Evolutionary conservation across 2,113 vertebrate species (phyloP), one percentile per base, ranked within the genome.

Genomic region (Spermophilus dauricus): DNA sequence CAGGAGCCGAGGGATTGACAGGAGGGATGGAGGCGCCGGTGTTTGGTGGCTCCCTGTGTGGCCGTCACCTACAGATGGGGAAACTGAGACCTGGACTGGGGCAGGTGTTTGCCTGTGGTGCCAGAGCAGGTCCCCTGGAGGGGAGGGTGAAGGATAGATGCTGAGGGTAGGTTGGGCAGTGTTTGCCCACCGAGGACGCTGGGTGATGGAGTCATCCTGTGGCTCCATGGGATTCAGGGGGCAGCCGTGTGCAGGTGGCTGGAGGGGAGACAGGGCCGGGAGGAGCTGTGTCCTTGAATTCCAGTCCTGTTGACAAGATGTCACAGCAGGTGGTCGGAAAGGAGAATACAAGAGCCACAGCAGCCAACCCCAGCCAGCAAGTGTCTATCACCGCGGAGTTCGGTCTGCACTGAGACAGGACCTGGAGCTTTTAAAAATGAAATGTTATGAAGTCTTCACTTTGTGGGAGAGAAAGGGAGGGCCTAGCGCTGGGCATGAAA

Each of bases 81-180:
- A 89, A 75, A 86, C 82, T 12, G 56, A 75, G 90, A 48, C 78
- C 72, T 9, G 8, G 26, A 51, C 17, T n/a, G 37, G 70, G 30
- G 37, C 53, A 37, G 73, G 26, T 13, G 13, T 16, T 72, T 89
- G 34, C n/a, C 58, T 67, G 28, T n/a, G 42, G 42, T 17, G 39
- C 88, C 51, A n/a, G 42, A 56, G 65, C 58, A 26, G 53, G 63
- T 53, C 30, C 32, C 48, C 16, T 12, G 92, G 42, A 70, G 51
- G 80, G 1, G 39, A 87, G 13, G 42, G 76, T 17, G 22, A 24
- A 14, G 53, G 24, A 26, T 16, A 42, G 70, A 22, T 1, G 56
- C 32, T 7, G 67, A 10, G 58, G 26, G 10, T 9, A 24, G 34
- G 32, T 3, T 0, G 11, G 63, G 7, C 0, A 0, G 32, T 86